phyloP scores from a whole-genome alignment of 2,888 invertebrate species.

The Oscheius myriophilus region DNA sequence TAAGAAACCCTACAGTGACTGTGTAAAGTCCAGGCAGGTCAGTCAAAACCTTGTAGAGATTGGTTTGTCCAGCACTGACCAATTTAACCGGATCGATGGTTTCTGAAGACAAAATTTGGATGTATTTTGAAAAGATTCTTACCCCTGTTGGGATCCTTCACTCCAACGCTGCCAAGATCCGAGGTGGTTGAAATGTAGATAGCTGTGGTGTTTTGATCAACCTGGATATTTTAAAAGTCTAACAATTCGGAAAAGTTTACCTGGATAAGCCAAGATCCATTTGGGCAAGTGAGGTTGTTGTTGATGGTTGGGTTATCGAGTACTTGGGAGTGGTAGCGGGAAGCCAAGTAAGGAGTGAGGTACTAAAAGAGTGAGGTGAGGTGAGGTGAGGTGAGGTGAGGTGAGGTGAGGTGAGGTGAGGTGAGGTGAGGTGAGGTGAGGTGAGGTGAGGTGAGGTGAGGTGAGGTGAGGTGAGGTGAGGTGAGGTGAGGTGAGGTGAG shows the following conservation, averaged over 20 bases:
- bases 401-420: too few relatives aligned
- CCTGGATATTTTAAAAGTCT: too few relatives aligned
- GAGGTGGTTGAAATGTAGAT: conserved; percentile 49
- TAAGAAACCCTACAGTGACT: not conserved
- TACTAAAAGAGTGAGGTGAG: conserved; percentile 32
- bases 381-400: too few relatives aligned
- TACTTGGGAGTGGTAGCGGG: conserved; percentile 43
- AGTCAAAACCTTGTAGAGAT: conserved; percentile 7
- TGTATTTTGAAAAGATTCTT: not conserved
- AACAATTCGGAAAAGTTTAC: too few relatives aligned
- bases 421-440: too few relatives aligned
- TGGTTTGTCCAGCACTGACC: conserved; percentile 8
- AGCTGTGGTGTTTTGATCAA: conserved; percentile 48
- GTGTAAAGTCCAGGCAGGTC: not conserved
- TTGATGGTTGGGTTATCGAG: conserved; percentile 51
- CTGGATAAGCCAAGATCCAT: conserved; percentile 25
- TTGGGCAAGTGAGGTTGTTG: conserved; percentile 34
- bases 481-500: too few relatives aligned
- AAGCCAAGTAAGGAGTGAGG: conserved; percentile 43
- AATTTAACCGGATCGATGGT: not conserved
- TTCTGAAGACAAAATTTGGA: not conserved
- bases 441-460: too few relatives aligned
- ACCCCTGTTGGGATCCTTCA: conserved; percentile 39
- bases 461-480: too few relatives aligned
- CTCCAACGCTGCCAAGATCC: conserved; percentile 36